phyloP scores from a whole-genome alignment of 2,797 vertebrate species.

The Harpagifer antarcticus region DNA sequence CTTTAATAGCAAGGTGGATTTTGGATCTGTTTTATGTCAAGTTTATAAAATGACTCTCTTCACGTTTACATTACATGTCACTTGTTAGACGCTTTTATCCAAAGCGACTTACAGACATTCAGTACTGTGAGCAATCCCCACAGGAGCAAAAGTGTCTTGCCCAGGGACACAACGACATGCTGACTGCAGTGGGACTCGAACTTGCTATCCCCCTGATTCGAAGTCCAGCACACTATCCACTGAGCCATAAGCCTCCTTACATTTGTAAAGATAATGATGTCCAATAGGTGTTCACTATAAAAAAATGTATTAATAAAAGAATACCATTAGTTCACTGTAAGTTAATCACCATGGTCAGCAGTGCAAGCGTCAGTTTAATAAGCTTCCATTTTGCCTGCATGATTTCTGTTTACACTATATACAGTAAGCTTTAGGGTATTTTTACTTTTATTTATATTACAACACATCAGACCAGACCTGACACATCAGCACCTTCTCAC shows the following conservation, averaged over 20 bases:
- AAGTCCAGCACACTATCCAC: too few species aligned
- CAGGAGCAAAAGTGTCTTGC: too few species aligned
- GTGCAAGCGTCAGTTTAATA: slow-evolving; percentile 17
- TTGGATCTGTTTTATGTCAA: not conserved
- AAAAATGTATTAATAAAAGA: not conserved
- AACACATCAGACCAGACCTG: not conserved
- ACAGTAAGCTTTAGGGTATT: not conserved
- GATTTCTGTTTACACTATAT: slow-evolving; percentile 45
- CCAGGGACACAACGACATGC: too few species aligned
- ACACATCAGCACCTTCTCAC: slow-evolving; percentile 12
- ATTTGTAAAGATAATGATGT: not conserved
- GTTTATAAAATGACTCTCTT: not conserved
- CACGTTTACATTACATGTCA: not conserved
- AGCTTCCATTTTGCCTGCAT: slow-evolving; percentile 18
- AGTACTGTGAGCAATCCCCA: too few species aligned
- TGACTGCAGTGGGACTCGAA: too few species aligned
- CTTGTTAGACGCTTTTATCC: too few species aligned
- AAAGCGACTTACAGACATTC: too few species aligned
- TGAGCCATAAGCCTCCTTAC: not conserved
- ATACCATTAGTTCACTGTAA: not conserved
- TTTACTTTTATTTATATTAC: slow-evolving; percentile 13
- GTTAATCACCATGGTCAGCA: slow-evolving; percentile 10
- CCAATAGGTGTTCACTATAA: not conserved
- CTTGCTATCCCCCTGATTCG: too few species aligned
- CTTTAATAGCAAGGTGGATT: not conserved